Base-by-base conservation (phyloP, 2,797 vertebrate species). In the Pogoniulus pusillus region DNA sequence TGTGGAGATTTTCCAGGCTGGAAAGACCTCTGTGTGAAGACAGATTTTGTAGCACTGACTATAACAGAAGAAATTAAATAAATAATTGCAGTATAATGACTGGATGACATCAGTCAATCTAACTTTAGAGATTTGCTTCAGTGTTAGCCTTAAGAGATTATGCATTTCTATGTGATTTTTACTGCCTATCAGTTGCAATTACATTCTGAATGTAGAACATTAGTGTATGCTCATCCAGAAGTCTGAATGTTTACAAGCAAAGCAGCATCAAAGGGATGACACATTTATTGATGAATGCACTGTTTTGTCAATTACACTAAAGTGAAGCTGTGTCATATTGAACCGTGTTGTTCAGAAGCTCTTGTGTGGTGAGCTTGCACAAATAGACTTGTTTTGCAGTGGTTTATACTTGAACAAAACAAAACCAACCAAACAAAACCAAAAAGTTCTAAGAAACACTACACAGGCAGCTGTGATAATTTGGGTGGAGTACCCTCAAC, bases 261-360 rank as follows among this genome's bases (percentile, higher is more conserved):
- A 94, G 60, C 54, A 92, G 82, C 91, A 83, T 88, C 72, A 82
- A 16, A 53, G 37, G 92, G 85, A 89, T 74, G 84, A 91, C 75
- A 87, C 84, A 78, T 94, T 91, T 95, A 96, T 96, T 93, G 93
- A 95, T 83, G 76, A 84, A 95, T 64, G 74, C 51, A 71, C 60
- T 82, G 24, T 83, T 97, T 91, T 95, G 90, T 96, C 93, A 84
- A 95, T 96, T 94, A 26, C 66, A 45, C 74, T 89, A 81, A 89
- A 90, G 81, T 81, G 77, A 91, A 96, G 68, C 62, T 88, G 69
- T 95, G 91, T 96, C 90, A 54, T 93, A 95, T 94, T 64, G 93
- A 97, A 95, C 66, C 80, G 53, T 79, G 87, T 89, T 83, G 34
- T 63, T 54, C 70, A 77, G 65, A 94, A 76, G 64, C 60, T 54